Conservation (phyloP, 2,113 vertebrate genomes). For the Onychostruthus taczanowskii region DNA sequence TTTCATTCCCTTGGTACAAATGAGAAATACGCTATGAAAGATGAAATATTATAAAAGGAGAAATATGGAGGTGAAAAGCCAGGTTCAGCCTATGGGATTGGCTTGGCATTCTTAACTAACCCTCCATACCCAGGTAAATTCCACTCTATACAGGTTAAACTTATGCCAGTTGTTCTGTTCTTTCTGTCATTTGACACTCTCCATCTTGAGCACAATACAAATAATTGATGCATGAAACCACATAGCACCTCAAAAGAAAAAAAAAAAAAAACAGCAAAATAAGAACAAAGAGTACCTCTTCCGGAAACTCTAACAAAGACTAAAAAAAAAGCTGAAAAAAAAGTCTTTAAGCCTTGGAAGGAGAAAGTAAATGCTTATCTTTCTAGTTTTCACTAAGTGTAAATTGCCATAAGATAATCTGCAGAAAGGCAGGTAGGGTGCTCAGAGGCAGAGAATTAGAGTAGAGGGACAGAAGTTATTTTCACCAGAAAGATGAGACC, state of each 20-base stretch:
- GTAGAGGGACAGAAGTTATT: neutral
- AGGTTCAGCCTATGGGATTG: neutral
- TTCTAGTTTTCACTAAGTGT: neutral
- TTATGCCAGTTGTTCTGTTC: neutral
- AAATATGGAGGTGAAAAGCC: neutral
- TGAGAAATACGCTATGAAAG: neutral
- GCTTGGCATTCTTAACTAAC: neutral
- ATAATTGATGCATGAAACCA: constrained; percentile 44
- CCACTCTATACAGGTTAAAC: neutral
- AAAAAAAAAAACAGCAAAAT: neutral
- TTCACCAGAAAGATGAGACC: neutral
- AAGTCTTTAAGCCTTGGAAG: neutral
- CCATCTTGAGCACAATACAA: neutral
- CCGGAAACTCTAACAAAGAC: neutral
- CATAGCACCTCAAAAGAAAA: neutral
- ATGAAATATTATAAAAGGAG: neutral
- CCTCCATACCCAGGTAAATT: neutral
- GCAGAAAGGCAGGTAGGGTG: neutral
- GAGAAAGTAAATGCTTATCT: neutral
- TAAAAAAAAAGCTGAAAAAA: neutral
- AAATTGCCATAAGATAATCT: neutral
- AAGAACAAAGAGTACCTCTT: neutral
- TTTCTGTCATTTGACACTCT: neutral
- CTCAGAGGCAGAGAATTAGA: neutral
- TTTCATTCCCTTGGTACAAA: neutral